Conservation (phyloP, 2,113 vertebrate genomes). For the Brienomyrus brachyistius region DNA sequence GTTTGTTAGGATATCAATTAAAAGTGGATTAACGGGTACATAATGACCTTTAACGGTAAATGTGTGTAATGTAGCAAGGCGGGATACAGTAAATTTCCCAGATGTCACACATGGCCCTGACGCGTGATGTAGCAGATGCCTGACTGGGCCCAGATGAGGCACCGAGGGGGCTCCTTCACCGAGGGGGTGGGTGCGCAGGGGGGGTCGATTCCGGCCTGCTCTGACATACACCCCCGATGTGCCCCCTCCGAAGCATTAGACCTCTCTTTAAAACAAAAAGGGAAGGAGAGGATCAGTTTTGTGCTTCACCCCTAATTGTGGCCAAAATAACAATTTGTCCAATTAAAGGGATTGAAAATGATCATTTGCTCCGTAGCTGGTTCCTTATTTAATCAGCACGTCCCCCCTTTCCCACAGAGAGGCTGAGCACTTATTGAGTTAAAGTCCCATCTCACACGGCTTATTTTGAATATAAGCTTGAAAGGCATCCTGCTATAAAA, state of each 20-base stretch:
- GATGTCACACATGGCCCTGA: conserved; percentile 74
- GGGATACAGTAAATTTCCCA: conserved; percentile 78
- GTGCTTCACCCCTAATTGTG: conserved; percentile 67
- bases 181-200: neutral
- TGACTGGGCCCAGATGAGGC: conserved; percentile 69
- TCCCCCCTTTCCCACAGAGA: conserved; percentile 66
- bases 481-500: conserved; percentile 60
- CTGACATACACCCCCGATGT: neutral
- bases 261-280: conserved; percentile 16
- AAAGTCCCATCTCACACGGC: conserved; percentile 70
- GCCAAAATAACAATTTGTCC: conserved; percentile 73
- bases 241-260: neutral
- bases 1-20: conserved; percentile 77
- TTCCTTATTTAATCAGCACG: conserved; percentile 73
- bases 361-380: conserved; percentile 69
- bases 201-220: neutral
- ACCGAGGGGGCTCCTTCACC: conserved; percentile 25
- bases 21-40: conserved; percentile 77
- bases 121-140: conserved; percentile 77
- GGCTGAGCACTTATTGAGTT: conserved; percentile 74
- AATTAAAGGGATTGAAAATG: conserved; percentile 74
- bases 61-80: conserved; percentile 79
- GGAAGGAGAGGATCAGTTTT: conserved; percentile 58
- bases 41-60: conserved; percentile 82
- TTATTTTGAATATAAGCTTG: conserved; percentile 71